Conservation (phyloP, 2,888 invertebrate species). For the Dicranocentrus wangi region DNA sequence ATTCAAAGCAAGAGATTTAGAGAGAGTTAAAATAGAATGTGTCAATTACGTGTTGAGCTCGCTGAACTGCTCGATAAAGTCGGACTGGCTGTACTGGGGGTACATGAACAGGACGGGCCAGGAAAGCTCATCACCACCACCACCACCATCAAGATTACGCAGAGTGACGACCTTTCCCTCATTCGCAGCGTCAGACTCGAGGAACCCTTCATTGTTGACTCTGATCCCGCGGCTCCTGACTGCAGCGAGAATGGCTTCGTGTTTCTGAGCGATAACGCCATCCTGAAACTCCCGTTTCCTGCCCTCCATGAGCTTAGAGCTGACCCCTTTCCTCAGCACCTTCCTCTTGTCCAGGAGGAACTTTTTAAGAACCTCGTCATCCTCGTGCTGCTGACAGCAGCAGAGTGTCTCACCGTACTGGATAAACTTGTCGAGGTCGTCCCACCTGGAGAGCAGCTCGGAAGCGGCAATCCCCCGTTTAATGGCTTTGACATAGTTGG, state of each 20-base stretch:
- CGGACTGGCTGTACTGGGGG: slow-evolving; percentile 90
- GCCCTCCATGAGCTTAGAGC: neutral
- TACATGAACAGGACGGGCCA: slow-evolving; percentile 94
- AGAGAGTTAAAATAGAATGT: neutral
- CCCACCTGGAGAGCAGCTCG: slow-evolving; percentile 80
- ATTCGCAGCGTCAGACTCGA: slow-evolving; percentile 30
- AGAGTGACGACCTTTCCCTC: slow-evolving; percentile 60
- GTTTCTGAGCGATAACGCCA: slow-evolving; percentile 75
- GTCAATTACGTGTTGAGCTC: slow-evolving; percentile 80
- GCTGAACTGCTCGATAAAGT: slow-evolving; percentile 87
- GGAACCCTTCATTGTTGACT: slow-evolving; percentile 67
- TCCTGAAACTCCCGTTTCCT: slow-evolving; percentile 64
- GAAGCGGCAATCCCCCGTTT: slow-evolving; percentile 85
- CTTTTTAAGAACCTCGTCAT: neutral
- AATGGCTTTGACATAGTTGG: slow-evolving; percentile 85
- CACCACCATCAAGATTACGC: slow-evolving; percentile 73
- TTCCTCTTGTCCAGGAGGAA: slow-evolving; percentile 6
- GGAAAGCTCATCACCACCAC: slow-evolving; percentile 79
- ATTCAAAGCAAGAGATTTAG: neutral
- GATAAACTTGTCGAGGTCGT: slow-evolving; percentile 84
- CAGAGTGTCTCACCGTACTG: slow-evolving; percentile 79
- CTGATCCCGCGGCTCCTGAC: slow-evolving; percentile 65
- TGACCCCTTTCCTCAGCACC: neutral
- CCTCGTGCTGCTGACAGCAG: no score
- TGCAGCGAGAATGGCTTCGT: slow-evolving; percentile 56